Evolutionary conservation across 2,888 invertebrate genomes (phyloP), one percentile per base, ranked within the genome.

Genomic region (Meliscaeva auricollis): DNA sequence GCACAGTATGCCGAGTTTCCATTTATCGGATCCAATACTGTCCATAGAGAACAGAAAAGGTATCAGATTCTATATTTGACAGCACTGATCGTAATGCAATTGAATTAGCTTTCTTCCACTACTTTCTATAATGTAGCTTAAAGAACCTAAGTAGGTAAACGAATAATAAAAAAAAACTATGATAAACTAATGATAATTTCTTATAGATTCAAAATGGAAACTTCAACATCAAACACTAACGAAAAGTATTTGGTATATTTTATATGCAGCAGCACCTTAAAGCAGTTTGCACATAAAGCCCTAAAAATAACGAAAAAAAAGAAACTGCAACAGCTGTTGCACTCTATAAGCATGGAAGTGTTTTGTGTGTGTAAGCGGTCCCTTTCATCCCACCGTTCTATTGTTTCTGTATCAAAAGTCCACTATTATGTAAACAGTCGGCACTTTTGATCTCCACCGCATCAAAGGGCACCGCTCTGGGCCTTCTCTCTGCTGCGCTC

Each of bases 381-480:
- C 89, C 90, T 92, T 92, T 92, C 91, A 92, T 92, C 91, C 91
- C 90, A 90, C 89, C 91, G 90, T 91, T 91, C 92, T 92, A 92
- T 92, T 94, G 94, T 92, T 89, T 92, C 91, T 91, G 91, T 91
- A 91, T 92, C 93, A 92, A 94, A 93, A 94, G 94, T 94, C 94
- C 94, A 94, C 94, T 94, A 94, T 94, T 94, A 94, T 94, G 94
- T 94, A 94, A 94, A 94, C 94, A 94, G 93, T 93, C 93, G 93
- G 93, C 92, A 90, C 93, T 93, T 94, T 94, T 94, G 94, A 94
- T 93, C 93, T 94, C 90, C 93, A 93, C 94, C 94, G 92, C 93
- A 90, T 91, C 91, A 90, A 91, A 92, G 91, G 89, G 88, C 89
- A 15, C 85, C 85, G 85, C 81, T 26, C 54, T 38, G 38, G 62